Evolutionary conservation across 2,113 vertebrate species (phyloP).

Genomic region (Vulpes ferrilata): DNA sequence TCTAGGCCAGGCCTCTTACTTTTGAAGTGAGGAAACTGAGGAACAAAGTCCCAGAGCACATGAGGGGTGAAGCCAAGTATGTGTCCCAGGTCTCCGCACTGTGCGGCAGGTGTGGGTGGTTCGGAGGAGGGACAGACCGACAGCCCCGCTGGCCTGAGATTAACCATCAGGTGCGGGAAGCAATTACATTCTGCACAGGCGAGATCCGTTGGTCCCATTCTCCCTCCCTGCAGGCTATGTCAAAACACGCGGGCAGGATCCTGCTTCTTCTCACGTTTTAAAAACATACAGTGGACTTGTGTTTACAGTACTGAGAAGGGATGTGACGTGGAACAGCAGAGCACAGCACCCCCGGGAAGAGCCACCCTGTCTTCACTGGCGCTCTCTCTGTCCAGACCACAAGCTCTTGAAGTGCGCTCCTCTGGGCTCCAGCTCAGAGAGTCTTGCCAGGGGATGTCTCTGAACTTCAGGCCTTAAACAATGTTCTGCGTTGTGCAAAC

Average conservation of each 20-base stretch:
- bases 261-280: slow-evolving; percentile 84
- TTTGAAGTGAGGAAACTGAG: slow-evolving; percentile 6
- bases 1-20: background rate
- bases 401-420: background rate
- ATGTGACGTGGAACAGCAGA: slow-evolving; percentile 32
- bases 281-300: slow-evolving; percentile 79
- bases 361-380: background rate
- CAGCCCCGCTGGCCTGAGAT: slow-evolving; percentile 61
- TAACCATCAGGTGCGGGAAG: slow-evolving; percentile 74
- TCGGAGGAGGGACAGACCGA: background rate
- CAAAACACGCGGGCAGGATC: slow-evolving; percentile 78
- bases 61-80: background rate
- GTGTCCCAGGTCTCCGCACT: background rate
- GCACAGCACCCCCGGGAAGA: background rate
- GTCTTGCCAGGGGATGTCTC: slow-evolving; percentile 48
- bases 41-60: background rate
- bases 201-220: slow-evolving; percentile 74
- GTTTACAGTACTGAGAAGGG: slow-evolving; percentile 75
- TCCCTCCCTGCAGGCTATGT: slow-evolving; percentile 79
- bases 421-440: slow-evolving; percentile 43
- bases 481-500: slow-evolving; percentile 57
- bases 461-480: slow-evolving; percentile 49
- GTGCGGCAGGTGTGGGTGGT: fast-evolving
- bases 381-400: background rate
- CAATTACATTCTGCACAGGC: slow-evolving; percentile 61